Percentiles rank a stretch among this genome's conserved stretches.
Conservation (phyloP, 2,888 invertebrate species). For the Machimus rusticus region DNA sequence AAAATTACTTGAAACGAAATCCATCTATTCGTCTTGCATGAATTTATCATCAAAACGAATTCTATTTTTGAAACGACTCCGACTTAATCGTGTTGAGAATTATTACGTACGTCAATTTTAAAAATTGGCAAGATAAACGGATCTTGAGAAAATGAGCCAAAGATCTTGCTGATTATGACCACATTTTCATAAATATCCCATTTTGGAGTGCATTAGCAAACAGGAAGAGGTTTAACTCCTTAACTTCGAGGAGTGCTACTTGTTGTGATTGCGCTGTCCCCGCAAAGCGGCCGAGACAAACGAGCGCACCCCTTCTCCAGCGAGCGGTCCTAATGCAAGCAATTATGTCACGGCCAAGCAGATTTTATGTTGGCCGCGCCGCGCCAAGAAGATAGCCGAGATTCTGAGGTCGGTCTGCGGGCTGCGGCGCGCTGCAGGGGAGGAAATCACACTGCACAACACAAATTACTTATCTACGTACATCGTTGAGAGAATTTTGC, state of each 20-base stretch:
- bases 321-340: background rate
- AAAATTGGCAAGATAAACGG: background rate
- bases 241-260: background rate
- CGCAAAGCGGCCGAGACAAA: background rate
- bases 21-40: background rate
- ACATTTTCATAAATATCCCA: background rate
- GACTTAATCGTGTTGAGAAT: background rate
- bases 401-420: background rate
- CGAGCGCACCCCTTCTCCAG: background rate
- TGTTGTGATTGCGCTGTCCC: background rate
- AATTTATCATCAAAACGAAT: background rate
- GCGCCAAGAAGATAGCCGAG: background rate
- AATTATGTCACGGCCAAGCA: background rate
- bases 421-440: background rate
- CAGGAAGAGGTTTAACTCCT: background rate
- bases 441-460: background rate
- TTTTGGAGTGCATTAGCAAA: background rate
- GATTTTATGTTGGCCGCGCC: background rate
- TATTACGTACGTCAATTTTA: background rate
- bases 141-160: background rate
- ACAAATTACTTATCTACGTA: conserved; percentile 13
- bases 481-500: background rate
- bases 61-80: background rate
- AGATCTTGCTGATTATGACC: background rate
- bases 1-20: too few relatives aligned